Percentiles rank a stretch among this genome's conserved stretches.
These are phyloP conservation scores for Indri indri DNA, from an alignment of 2,113 vertebrate genomes.

Conservation along the genomic window DNA sequence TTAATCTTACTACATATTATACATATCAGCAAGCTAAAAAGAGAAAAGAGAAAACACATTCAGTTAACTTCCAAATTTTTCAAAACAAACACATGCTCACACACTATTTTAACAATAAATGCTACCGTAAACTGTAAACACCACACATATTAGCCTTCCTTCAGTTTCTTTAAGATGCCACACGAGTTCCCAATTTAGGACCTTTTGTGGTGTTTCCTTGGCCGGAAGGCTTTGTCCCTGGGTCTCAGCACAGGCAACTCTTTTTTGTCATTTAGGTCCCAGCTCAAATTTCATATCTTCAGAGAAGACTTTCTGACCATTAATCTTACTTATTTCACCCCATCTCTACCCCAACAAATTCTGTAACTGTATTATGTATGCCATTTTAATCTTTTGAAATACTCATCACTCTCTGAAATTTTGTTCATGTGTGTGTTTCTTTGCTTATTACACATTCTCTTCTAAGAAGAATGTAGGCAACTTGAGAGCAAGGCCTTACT, in stretches of 20 bases:
- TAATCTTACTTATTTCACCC: not conserved
- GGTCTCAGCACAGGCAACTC: not conserved
- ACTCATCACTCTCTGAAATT: not conserved
- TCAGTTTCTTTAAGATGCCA: not conserved
- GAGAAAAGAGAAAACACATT: not conserved
- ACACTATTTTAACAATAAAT: not conserved
- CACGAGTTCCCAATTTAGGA: not conserved
- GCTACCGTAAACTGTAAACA: not conserved
- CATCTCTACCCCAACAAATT: accelerated
- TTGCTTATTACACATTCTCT: not conserved
- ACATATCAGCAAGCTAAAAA: not conserved
- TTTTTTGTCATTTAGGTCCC: not conserved
- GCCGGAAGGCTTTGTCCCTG: not conserved
- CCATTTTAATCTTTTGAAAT: not conserved
- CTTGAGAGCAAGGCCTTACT: not conserved
- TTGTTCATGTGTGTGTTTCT: not conserved
- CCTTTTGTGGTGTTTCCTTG: not conserved
- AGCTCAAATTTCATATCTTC: not conserved
- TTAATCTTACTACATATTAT: not conserved
- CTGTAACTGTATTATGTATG: not conserved
- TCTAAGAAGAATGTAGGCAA: not conserved
- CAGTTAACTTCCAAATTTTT: not conserved
- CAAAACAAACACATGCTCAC: not conserved
- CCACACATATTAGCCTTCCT: not conserved
- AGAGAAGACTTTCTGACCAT: not conserved